A percentile compares a stretch with the other conserved stretches of the same genome.
Evolutionary conservation across 1,140 invertebrate species (phyloP).

Genomic region (Drosophila takahashii): DNA sequence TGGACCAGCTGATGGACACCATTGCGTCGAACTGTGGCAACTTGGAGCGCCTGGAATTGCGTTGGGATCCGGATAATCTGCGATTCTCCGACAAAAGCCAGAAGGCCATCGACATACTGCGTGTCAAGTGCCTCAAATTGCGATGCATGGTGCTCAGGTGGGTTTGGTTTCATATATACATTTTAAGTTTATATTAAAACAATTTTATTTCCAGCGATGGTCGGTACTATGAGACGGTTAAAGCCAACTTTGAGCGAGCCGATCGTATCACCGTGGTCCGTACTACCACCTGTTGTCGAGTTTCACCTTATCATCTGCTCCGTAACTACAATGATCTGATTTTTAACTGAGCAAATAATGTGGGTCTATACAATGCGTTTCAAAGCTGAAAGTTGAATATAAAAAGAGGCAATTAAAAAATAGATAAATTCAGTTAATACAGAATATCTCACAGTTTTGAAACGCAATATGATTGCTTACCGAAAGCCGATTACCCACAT

Average conservation of each 20-base stretch:
- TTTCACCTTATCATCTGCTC: slow-evolving; percentile 95
- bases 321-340: slow-evolving; percentile 97
- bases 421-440: neutral
- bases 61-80: slow-evolving; percentile 99
- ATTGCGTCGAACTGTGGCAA: slow-evolving; percentile 97
- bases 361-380: neutral
- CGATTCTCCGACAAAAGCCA: slow-evolving; percentile 99
- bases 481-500: neutral
- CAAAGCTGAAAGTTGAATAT: neutral
- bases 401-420: neutral
- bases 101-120: slow-evolving; percentile 96
- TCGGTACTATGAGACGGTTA: slow-evolving; percentile 99
- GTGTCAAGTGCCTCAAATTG: slow-evolving; percentile 95
- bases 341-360: slow-evolving; percentile 89
- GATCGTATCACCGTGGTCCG: slow-evolving; percentile 98
- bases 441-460: neutral
- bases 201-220: slow-evolving; percentile 91
- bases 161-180: slow-evolving; percentile 32
- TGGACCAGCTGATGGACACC: slow-evolving; percentile 98
- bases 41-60: slow-evolving; percentile 95
- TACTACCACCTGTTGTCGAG: slow-evolving; percentile 96
- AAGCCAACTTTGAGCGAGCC: slow-evolving; percentile 99
- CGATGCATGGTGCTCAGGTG: slow-evolving; percentile 93
- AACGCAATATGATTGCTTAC: slow-evolving; percentile 17
- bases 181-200: neutral